Percentiles rank a stretch among this genome's conserved stretches.
phyloP scores from a whole-genome alignment of 2,888 invertebrate genomes.

The Ligdia adustata region DNA sequence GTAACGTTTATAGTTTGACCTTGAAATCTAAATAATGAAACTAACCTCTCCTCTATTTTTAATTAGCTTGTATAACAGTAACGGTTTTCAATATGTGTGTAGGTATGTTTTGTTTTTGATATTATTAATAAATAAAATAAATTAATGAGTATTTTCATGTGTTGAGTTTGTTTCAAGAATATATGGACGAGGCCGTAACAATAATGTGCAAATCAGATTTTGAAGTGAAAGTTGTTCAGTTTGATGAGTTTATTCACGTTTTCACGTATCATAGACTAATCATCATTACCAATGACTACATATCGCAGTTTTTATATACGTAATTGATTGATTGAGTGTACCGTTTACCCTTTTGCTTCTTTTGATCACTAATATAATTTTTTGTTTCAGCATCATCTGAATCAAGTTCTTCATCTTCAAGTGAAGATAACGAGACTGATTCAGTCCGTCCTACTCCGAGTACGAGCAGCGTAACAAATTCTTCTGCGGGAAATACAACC shows the following conservation, averaged over 20 bases:
- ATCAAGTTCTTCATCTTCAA: slow-evolving; percentile 2
- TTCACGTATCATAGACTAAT: neutral
- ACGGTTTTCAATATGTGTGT: neutral
- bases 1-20: neutral
- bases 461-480: neutral
- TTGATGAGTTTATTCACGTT: neutral
- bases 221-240: neutral
- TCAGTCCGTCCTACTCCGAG: neutral
- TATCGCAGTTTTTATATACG: neutral
- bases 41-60: neutral
- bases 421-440: slow-evolving; percentile 4
- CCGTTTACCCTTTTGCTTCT: neutral
- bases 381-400: slow-evolving; percentile 8
- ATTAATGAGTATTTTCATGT: neutral
- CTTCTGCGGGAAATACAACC: neutral
- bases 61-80: neutral
- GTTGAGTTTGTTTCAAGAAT: neutral
- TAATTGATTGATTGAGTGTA: neutral
- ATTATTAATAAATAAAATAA: neutral
- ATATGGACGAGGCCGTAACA: neutral
- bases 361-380: neutral
- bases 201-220: neutral
- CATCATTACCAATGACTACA: neutral
- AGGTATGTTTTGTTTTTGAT: neutral
- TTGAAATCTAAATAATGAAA: neutral